These are phyloP conservation scores for Dreissena rostriformis DNA, from an alignment of 1,140 invertebrate species.

Conservation along the genomic window DNA sequence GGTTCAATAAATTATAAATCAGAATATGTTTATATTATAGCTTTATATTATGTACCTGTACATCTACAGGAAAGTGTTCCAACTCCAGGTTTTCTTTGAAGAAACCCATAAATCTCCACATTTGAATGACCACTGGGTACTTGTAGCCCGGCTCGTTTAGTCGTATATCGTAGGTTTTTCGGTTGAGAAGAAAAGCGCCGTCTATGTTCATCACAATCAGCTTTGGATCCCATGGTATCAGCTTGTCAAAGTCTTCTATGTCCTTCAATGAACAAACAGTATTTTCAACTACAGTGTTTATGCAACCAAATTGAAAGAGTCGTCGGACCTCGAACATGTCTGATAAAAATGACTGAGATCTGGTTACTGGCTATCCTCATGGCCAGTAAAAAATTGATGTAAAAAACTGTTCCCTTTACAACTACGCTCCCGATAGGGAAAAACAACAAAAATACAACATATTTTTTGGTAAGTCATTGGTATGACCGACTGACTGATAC, in stretches of 20 bases:
- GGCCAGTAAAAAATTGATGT: too few species aligned
- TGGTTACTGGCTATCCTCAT: too few species aligned
- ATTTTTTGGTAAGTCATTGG: too few species aligned
- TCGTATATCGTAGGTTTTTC: conserved; percentile 60
- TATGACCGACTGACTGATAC: too few species aligned
- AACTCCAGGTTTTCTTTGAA: conserved; percentile 76
- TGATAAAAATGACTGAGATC: too few species aligned
- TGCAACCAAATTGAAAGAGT: too few species aligned
- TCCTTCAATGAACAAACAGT: conserved; percentile 30
- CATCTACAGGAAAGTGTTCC: conserved; percentile 78
- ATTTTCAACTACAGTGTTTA: too few species aligned
- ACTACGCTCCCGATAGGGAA: too few species aligned
- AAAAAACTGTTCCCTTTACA: too few species aligned
- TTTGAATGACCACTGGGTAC: conserved; percentile 65
- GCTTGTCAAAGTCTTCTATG: conserved; percentile 39
- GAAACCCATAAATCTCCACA: conserved; percentile 73
- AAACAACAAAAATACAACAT: too few species aligned
- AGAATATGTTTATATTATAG: background rate
- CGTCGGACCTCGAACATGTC: too few species aligned
- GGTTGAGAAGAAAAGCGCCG: conserved; percentile 59
- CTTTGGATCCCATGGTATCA: conserved; percentile 66
- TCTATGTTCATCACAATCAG: conserved; percentile 68
- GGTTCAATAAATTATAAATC: background rate
- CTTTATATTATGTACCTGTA: conserved; percentile 66
- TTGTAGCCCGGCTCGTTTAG: conserved; percentile 61